Evolutionary conservation across 1,140 invertebrate genomes (phyloP), one percentile per base, ranked within the genome.

Genomic region (Drosophila kikkawai): DNA sequence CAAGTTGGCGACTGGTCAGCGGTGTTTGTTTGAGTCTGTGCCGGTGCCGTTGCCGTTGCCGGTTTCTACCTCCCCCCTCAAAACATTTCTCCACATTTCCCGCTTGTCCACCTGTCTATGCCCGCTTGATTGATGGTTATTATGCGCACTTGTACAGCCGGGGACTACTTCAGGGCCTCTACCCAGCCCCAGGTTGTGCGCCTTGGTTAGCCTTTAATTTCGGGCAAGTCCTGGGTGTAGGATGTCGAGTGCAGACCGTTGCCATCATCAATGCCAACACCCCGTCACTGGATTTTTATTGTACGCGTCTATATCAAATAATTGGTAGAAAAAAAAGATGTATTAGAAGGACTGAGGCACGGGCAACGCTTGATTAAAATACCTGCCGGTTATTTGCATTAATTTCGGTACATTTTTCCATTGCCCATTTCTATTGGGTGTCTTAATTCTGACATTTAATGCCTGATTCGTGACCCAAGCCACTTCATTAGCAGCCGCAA

Each of bases 111-210:
- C 87, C 87, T 91, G 87, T 91, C 87, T 91, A 91, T 91, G 87
- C 80, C 74, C 70, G 87, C 87, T 88, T 91, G 87, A 91, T 91
- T 91, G 88, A 91, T 91, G 87, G 87, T 91, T 91, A 91, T 91
- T 91, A 91, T 91, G 87, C 87, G 82, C 83, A 86, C 82, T 91
- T 87, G 86, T 83, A 86, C 78, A 73, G 69, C 67, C 77, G 51
- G 78, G 65, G 61, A 64, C 66, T 75, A 53, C 78, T 60, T 44
- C 53, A 41, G 34, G 12, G 17, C 39, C 59, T 29, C 26, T 13
- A 41, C 48, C 36, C 7, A 2, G 8, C 26, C 3, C 17, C 53
- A 26, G 22, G n/a, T 48, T 45, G 34, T 34, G 34, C 64, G 55
- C 79, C 57, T 78, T 85, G 67, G 67, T 70, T 68, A 59, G 80